These are phyloP conservation scores for Peromyscus melanophrys DNA, from an alignment of 2,797 vertebrate genomes.

Conservation along the genomic window DNA sequence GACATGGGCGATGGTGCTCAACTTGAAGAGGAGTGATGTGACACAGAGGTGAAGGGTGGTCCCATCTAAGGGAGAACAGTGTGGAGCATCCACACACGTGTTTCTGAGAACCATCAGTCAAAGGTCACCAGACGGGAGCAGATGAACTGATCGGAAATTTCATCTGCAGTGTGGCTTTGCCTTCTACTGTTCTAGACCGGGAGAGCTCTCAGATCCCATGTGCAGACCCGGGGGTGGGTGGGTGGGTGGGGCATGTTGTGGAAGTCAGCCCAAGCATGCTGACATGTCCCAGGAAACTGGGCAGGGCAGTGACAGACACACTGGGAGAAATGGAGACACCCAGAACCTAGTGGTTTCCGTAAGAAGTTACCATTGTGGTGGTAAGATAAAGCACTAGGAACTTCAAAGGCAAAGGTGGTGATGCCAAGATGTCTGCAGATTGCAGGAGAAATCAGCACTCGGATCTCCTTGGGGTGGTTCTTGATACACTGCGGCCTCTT, in stretches of 20 bases:
- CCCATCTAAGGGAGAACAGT: accelerated
- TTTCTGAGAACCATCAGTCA: too few species aligned
- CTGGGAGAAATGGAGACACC: neutral
- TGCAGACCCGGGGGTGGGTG: neutral
- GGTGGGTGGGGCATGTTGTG: too few species aligned
- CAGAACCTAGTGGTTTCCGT: neutral
- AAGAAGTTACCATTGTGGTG: neutral
- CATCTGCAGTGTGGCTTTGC: neutral
- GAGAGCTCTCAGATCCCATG: too few species aligned
- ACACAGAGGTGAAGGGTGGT: neutral
- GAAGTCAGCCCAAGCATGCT: neutral
- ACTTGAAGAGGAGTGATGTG: accelerated
- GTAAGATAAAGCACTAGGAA: neutral
- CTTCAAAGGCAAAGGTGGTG: slow-evolving; percentile 61
- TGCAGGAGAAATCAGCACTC: neutral
- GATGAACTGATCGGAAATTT: neutral
- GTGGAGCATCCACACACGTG: neutral
- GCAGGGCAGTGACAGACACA: neutral
- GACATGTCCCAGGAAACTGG: neutral
- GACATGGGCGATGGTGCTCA: neutral
- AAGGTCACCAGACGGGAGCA: neutral
- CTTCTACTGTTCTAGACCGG: neutral
- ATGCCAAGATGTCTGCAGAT: slow-evolving; percentile 76
- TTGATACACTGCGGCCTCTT: accelerated
- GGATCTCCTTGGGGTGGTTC: neutral